Evolutionary conservation across 2,113 vertebrate genomes (phyloP), one percentile per base, ranked within the genome.

Genomic region (Motacilla tschutschensis): DNA sequence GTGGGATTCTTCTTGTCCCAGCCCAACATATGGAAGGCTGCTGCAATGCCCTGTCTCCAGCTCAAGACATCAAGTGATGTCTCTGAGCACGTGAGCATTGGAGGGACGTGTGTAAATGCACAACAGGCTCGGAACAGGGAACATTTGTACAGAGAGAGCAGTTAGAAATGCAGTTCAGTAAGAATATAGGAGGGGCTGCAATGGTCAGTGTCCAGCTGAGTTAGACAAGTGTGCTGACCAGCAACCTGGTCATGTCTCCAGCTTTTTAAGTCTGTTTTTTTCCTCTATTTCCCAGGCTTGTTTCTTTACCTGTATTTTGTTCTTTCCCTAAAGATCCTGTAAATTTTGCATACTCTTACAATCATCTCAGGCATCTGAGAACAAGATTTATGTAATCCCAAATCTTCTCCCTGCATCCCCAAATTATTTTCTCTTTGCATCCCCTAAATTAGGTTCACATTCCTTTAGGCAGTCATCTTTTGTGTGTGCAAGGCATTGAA

Each of bases 91-190:
- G 0, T 46, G 44, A 53, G n/a, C 9, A 2, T 10, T 50, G 13
- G 1, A 18, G n/a, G 15, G 3, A 40, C 13, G 3, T 4, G 2
- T 21, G 2, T 28, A 20, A 81, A 60, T 12, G 17, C 8, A n/a
- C 18, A 25, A 9, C 1, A 65, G 22, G 14, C 51, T 73, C 41
- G 46, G 69, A 65, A 33, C 3, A 40, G 21, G 44, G 59, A 60
- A 21, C 14, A 4, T 29, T 59, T 28, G 4, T 71, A 31, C 16
- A 38, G 36, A 74, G 35, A 47, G 40, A 26, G 21, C 17, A 29
- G 46, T 28, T 53, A 28, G 38, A 60, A 82, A 14, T 48, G 16
- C 5, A 16, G 12, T 48, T 64, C 40, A 48, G 0, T 57, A 18
- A 57, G 50, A 60, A 55, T 60, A 3, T 5, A 38, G 51, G 43